These are phyloP conservation scores for Sebastes itinus DNA, from an alignment of 2,797 vertebrate genomes.

Conservation along the genomic window DNA sequence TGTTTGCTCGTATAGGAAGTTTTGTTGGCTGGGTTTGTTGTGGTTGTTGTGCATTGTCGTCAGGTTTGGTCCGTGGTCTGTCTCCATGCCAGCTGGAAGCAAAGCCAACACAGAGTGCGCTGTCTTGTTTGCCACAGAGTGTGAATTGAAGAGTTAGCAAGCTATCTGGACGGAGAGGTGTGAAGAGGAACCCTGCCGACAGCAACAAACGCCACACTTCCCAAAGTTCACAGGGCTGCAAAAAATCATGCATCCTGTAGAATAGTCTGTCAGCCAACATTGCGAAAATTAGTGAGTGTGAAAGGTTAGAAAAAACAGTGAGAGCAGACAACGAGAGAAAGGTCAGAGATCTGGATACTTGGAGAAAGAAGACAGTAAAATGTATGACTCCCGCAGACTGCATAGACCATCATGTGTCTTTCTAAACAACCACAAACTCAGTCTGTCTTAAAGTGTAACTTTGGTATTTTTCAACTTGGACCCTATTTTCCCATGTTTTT, in stretches of 20 bases:
- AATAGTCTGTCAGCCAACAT: conserved; percentile 16
- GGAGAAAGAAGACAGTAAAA: conserved; percentile 14
- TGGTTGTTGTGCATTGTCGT: conserved; percentile 58
- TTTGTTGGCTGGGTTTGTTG: conserved; percentile 32
- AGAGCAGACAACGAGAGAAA: conserved; percentile 22
- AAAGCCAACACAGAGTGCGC: conserved; percentile 56
- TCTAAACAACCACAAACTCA: conserved; percentile 31
- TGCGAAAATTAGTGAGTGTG: conserved; percentile 2
- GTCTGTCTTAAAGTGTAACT: neutral
- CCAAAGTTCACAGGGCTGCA: conserved; percentile 53
- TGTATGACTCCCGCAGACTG: neutral
- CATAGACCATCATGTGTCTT: conserved; percentile 18
- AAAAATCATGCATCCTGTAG: conserved; percentile 13
- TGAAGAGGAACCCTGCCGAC: conserved; percentile 68
- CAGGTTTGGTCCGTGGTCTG: conserved; percentile 56
- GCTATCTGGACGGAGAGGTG: conserved; percentile 72
- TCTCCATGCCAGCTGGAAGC: conserved; percentile 58
- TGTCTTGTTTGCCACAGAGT: conserved; percentile 72
- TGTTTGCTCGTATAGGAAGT: neutral
- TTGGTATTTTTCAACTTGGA: neutral
- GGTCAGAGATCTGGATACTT: conserved; percentile 39
- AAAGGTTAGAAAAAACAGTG: conserved; percentile 23
- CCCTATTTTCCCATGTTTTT: neutral
- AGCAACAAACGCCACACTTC: conserved; percentile 53
- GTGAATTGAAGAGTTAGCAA: conserved; percentile 74